Base-by-base conservation (phyloP, 2,888 invertebrate species). In the Pediacus dermestoides region DNA sequence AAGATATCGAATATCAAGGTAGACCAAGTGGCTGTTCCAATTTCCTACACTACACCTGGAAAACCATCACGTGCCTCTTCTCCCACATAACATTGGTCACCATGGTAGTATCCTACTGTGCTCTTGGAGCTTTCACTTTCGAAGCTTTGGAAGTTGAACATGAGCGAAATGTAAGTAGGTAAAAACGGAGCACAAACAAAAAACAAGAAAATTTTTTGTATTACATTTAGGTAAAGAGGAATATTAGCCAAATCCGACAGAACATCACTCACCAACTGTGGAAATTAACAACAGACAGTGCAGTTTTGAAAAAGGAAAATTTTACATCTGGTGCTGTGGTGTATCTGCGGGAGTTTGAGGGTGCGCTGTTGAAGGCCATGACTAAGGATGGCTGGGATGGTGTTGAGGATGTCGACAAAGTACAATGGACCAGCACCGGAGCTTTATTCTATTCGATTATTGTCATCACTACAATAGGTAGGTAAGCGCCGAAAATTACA, bases 401-500 rank as follows among this genome's bases (percentile, higher is more conserved):
- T 34, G 81, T 79, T 58, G 75, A 75, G 42, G 69, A 72, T 33
- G 53, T 56, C 1, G 64, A 69, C 6, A 72, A 70, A 39, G 69
- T 74, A 3, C 88, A 90, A 67, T 89, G 91, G 90, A 88, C 88
- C 28, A 85, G 85, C 69, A 84, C 84, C 12, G 93, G 93, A 8
- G 88, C 93, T 0, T 75, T 95, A 11, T 89, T 94, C 72, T 94
- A 93, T 73, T 92, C 92, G 53, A 93, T 95, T 63, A 91, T 94
- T 55, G 92, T 94, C 52, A 94, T 94, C 68, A 94, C 94, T 36
- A 94, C 94, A 18, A 94, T 94, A 51, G 94, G 93, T 92, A 64
- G 78, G 82, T 71, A 30, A 2, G n/a, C 21, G n/a, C n/a, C n/a
- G n/a, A n/a, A n/a, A n/a, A n/a, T n/a, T n/a, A n/a, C n/a, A n/a